A percentile compares a stretch with the other conserved stretches of the same genome.
phyloP scores from a whole-genome alignment of 2,113 vertebrate species.

The Microcebus tavaratra region DNA sequence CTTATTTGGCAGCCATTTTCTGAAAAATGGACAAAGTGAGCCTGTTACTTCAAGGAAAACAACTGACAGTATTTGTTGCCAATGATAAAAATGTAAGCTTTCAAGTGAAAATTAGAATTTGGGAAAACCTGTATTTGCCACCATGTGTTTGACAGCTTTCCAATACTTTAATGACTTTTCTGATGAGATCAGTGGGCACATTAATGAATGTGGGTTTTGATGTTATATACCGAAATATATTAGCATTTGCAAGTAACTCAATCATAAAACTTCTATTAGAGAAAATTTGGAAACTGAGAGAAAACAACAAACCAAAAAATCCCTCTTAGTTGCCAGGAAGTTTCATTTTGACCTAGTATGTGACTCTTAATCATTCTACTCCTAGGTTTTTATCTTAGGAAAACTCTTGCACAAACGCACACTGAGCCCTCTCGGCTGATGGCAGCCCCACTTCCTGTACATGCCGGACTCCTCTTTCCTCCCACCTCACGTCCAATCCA shows the following conservation, averaged over 20 bases:
- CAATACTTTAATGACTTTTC: not conserved
- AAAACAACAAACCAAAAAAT: not conserved
- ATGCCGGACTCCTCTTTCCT: not conserved
- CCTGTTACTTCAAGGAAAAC: not conserved
- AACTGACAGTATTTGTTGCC: not conserved
- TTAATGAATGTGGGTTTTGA: not conserved
- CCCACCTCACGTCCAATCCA: not conserved
- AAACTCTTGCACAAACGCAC: not conserved
- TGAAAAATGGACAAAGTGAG: not conserved
- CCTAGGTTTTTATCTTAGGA: not conserved
- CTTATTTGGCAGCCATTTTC: not conserved
- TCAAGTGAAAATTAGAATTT: not conserved
- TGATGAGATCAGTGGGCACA: not conserved
- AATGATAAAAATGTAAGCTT: not conserved
- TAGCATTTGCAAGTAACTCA: not conserved
- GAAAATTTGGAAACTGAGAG: not conserved
- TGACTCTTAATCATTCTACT: not conserved
- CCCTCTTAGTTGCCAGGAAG: not conserved
- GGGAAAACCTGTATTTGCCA: not conserved
- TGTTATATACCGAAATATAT: not conserved
- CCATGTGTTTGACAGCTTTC: not conserved
- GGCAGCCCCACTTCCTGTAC: rapidly evolving
- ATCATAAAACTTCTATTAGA: not conserved
- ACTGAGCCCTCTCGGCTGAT: not conserved
- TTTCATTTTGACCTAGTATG: not conserved